phyloP scores from a whole-genome alignment of 2,113 vertebrate genomes.

The Lepidothrix coronata region DNA sequence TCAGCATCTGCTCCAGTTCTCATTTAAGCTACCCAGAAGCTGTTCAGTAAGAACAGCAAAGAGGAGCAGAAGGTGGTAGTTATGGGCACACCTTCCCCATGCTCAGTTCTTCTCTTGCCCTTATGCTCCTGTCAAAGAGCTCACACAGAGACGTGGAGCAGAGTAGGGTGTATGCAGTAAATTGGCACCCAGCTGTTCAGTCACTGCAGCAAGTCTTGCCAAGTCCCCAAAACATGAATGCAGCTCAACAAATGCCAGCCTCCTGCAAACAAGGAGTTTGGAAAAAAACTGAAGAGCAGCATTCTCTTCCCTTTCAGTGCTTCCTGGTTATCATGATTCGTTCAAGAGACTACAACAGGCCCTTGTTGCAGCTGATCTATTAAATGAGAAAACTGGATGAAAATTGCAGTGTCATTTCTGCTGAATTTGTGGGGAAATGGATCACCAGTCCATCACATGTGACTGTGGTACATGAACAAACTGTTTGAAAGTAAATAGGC shows the following conservation, averaged over 20 bases:
- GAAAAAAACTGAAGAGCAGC: neutral
- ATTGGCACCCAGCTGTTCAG: neutral
- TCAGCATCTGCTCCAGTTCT: neutral
- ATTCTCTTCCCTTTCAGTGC: neutral
- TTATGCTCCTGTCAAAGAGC: neutral
- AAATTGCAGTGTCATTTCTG: neutral
- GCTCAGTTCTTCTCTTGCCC: neutral
- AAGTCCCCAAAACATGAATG: neutral
- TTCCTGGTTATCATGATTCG: neutral
- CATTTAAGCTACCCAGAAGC: neutral
- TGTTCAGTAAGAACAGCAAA: neutral
- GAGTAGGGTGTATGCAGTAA: neutral
- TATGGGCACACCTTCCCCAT: neutral
- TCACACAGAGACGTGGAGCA: neutral
- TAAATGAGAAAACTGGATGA: neutral
- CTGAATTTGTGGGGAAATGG: neutral
- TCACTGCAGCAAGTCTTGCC: neutral
- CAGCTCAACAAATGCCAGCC: neutral
- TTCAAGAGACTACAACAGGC: neutral
- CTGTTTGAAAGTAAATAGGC: neutral
- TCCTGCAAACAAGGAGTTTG: neutral
- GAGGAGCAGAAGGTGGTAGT: neutral
- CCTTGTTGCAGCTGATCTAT: neutral
- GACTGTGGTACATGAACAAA: neutral
- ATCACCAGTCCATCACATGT: neutral